A percentile compares a stretch with the other conserved stretches of the same genome.
These are phyloP conservation scores for Spodoptera littoralis DNA, from an alignment of 2,888 invertebrate genomes.

Conservation along the genomic window DNA sequence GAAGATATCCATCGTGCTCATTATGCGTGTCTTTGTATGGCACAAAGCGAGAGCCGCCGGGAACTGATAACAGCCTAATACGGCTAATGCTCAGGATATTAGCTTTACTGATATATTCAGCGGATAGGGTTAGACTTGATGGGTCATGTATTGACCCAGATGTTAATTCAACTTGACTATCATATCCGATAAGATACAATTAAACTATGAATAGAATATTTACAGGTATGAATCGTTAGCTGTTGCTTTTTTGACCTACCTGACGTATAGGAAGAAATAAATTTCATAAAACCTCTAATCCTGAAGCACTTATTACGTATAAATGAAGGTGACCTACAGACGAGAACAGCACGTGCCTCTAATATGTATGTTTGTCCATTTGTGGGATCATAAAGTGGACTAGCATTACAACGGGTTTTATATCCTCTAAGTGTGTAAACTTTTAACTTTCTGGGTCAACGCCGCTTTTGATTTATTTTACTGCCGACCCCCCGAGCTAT, in stretches of 20 bases:
- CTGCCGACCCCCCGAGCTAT: constrained; percentile 16
- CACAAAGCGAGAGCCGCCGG: constrained; percentile 10
- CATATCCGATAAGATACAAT: no score
- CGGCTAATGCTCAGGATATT: constrained; percentile 29
- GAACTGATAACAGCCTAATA: constrained; percentile 36
- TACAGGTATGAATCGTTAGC: neutral
- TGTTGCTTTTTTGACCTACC: no score
- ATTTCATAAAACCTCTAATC: neutral
- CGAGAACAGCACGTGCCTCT: constrained; percentile 1
- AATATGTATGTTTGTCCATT: constrained; percentile 18
- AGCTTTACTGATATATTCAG: constrained; percentile 9
- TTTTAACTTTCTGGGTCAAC: constrained; percentile 49
- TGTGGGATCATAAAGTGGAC: constrained; percentile 28
- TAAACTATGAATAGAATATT: neutral
- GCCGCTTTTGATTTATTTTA: constrained; percentile 49
- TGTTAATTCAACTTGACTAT: neutral
- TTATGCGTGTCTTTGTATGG: constrained; percentile 46
- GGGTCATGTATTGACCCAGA: neutral
- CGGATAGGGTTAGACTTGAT: neutral
- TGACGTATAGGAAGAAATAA: no score
- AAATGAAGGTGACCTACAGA: constrained; percentile 8
- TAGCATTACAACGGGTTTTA: constrained; percentile 23
- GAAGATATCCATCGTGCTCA: constrained; percentile 40
- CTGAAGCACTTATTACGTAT: neutral
- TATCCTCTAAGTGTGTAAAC: constrained; percentile 34